Base-by-base conservation (phyloP, 2,888 invertebrate genomes). In the Tinea trinotella region DNA sequence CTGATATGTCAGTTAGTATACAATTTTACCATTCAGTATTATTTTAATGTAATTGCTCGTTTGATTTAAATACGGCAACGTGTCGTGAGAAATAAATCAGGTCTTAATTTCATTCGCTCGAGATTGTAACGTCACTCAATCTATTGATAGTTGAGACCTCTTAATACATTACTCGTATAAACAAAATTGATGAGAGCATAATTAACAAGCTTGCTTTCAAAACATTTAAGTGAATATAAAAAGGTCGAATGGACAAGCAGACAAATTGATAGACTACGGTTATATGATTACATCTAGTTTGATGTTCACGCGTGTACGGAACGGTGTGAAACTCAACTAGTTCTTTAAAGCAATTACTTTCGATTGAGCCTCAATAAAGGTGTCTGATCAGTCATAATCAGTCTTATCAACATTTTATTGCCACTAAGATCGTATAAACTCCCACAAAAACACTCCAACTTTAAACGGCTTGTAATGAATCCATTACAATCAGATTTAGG, bases 141-240 rank as follows among this genome's bases (percentile, higher is more conserved):
- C 22, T 50, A 50, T 30, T 50, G 48, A 53, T 22, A 52, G 35
- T 40, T 55, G 53, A 35, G 22, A 15, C 53, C 10, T 60, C 59
- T 61, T 67, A 70, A 72, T 70, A 73, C 70, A 74, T 71, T 68
- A n/a, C n/a, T n/a, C n/a, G n/a, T n/a, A 68, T 63, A 70, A 65
- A 70, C 68, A 63, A 67, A 71, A 76, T 76, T 68, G 71, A 80
- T 72, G 72, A 68, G 70, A 69, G 64, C 68, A 64, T 75, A 77
- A 79, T 79, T 79, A 79, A 78, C 75, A 71, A 74, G 76, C 71
- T 72, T 66, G 70, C 77, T 82, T 81, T 80, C 78, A 68, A 76
- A 77, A 71, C 66, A 60, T 71, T 74, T 74, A 72, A 76, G 74
- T 75, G 74, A 68, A 65, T 63, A 62, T 61, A 60, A 66, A 65